Percentiles rank a stretch among this genome's conserved stretches.
Conservation (phyloP, 2,113 vertebrate genomes). For the Eolophus roseicapilla region DNA sequence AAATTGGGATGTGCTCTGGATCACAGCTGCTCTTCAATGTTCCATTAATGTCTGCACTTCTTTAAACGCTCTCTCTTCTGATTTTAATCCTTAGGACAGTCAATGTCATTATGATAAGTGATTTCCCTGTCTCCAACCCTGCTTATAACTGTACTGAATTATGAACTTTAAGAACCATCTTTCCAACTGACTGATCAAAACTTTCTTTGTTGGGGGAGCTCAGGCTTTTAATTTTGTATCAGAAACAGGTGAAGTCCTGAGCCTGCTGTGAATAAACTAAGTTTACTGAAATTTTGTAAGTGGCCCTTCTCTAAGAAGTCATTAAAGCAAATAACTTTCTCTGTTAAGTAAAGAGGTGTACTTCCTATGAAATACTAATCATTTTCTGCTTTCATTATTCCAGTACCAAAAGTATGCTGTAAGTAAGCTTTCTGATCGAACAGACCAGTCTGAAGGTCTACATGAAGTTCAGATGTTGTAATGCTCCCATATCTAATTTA, state of each 20-base stretch:
- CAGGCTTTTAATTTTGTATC: not conserved
- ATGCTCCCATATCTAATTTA: not conserved
- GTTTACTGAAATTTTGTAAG: not conserved
- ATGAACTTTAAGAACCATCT: not conserved
- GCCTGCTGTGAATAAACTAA: not conserved
- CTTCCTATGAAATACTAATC: not conserved
- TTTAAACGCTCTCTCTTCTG: not conserved
- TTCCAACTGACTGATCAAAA: not conserved
- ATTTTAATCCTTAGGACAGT: not conserved
- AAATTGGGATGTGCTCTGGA: not conserved
- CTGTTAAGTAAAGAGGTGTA: not conserved
- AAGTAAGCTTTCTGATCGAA: not conserved
- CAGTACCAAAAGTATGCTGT: not conserved
- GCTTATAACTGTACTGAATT: not conserved
- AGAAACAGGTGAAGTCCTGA: not conserved
- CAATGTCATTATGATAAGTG: not conserved
- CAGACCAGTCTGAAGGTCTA: not conserved
- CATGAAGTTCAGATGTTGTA: not conserved
- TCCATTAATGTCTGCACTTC: not conserved
- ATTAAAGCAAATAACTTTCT: not conserved
- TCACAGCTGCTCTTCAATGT: not conserved
- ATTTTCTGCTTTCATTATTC: not conserved
- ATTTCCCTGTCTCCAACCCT: not conserved
- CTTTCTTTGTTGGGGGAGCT: not conserved
- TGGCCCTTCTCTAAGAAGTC: not conserved